Base-by-base conservation (phyloP, 2,888 invertebrate species). In the Deilephila elpenor region DNA sequence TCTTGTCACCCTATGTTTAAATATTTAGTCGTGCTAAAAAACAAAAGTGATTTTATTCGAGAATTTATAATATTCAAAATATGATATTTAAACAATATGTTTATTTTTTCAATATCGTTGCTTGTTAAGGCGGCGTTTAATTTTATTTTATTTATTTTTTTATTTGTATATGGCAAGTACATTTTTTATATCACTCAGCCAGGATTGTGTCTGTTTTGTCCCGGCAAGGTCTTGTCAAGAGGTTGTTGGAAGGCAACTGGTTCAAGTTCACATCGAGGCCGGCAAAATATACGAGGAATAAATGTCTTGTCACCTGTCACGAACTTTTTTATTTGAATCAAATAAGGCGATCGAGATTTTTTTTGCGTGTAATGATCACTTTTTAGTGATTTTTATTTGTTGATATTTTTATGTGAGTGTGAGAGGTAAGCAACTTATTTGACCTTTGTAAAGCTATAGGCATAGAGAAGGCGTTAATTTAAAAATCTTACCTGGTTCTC, bases 301-400 rank as follows among this genome's bases (percentile, higher is more conserved):
- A 62, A 62, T 32, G n/a, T 56, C 56, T 8, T 62, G 34, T n/a
- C 62, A 37, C 37, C 62, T 62, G 62, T 62, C 62, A 62, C 19
- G 37, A 37, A 32, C 37, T 62, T 62, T 62, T 62, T 37, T 19
- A 62, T 62, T 62, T 34, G n/a, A 37, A 37, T 37, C 34, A 37
- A 62, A 62, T 37, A 37, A 37, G 37, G 62, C 2, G 34, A 62
- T 56, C 56, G n/a, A 11, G n/a, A 34, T 37, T 34, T 5, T n/a
- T 62, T 62, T 62, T n/a, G n/a, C 62, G 5, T 37, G 19, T 34
- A 19, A 37, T 62, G 37, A 8, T 61, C 61, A 32, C 61, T 32
- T 14, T n/a, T 7, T 62, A 34, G 37, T 8, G 62, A 62, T 62
- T 19, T 62, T 62, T 62, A 62, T 62, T 62, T 32, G 32, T 34